Base-by-base conservation (phyloP, 2,113 vertebrate species). In the Manacus vitellinus region DNA sequence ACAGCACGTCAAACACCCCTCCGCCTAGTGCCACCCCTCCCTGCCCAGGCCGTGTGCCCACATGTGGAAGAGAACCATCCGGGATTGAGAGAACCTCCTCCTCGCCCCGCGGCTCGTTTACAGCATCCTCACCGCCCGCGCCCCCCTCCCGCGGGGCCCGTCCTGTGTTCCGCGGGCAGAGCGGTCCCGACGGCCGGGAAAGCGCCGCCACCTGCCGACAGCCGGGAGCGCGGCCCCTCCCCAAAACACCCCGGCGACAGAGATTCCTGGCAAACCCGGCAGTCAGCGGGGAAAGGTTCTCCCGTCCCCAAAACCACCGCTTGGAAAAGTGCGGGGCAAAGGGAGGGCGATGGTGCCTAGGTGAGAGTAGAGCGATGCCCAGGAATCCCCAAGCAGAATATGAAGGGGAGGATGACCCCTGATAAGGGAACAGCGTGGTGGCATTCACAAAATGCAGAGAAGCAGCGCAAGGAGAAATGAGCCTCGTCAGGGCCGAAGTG, bases 291-390 rank as follows among this genome's bases (percentile, higher is more conserved):
- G 41, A 66, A 74, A 9, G 27, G 41, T 21, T 39, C 27, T 31
- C 30, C 51, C 21, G 41, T 33, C 44, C 35, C 19, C 55, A 30
- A 8, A 68, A 20, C 9, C 54, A 33, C 2, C 0, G 0, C n/a
- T 2, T 8, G 79, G 65, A 24, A 43, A 56, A 74, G 30, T 1
- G 4, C 20, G 0, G 0, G 55, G 35, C 13, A 27, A 14, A 27
- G 8, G 21, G 19, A 37, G 47, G 4, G 21, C 7, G 6, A 5
- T 10, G 10, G 58, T 10, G 67, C 28, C 47, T 3, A 6, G 41
- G 25, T 3, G 46, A 12, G 62, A 49, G 31, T 0, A 0, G 30
- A 27, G 25, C 0, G 0, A 3, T 8, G 35, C 15, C 13, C 37
- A 6, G 46, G 28, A 61, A 47, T 15, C 46, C 49, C 30, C 9